Evolutionary conservation across 2,888 invertebrate species (phyloP).

Genomic region (Diaprepes abbreviatus): DNA sequence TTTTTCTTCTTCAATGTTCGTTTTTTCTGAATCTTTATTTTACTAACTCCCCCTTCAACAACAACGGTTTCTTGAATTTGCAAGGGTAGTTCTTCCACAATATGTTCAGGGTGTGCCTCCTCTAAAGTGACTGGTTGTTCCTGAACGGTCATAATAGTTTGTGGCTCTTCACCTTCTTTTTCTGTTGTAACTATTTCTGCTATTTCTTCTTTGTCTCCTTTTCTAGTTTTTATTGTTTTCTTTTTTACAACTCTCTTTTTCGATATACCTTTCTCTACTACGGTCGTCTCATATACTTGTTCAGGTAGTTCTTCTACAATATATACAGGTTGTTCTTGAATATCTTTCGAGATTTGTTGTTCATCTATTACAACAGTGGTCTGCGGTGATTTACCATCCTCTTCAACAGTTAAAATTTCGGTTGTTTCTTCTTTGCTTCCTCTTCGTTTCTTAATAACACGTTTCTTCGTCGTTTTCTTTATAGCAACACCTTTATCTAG

Average conservation of each 20-base stretch:
- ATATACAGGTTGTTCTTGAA: constrained; percentile 42
- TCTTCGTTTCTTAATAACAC: constrained; percentile 57
- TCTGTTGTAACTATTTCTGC: constrained; percentile 52
- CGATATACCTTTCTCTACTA: constrained; percentile 61
- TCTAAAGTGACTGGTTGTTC: constrained; percentile 46
- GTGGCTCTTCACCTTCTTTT: constrained; percentile 62
- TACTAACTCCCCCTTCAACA: constrained; percentile 62
- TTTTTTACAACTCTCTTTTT: constrained; percentile 49
- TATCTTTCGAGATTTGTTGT: constrained; percentile 17
- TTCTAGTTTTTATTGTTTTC: constrained; percentile 9
- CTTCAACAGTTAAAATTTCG: constrained; percentile 60
- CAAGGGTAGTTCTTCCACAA: constrained; percentile 54
- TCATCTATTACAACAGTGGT: constrained; percentile 62
- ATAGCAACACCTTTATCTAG: constrained; percentile 61
- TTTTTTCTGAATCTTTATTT: constrained; percentile 45
- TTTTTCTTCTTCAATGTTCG: constrained; percentile 25
- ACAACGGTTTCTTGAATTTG: constrained; percentile 51
- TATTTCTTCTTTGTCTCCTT: too few relatives aligned
- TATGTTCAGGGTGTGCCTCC: constrained; percentile 63
- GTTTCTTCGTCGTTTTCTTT: constrained; percentile 58
- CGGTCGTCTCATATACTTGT: constrained; percentile 59
- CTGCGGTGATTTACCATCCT: constrained; percentile 63
- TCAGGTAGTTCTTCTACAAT: too few relatives aligned
- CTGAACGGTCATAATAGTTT: constrained; percentile 64
- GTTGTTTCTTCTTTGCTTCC: constrained; percentile 57